Evolutionary conservation across 2,797 vertebrate genomes (phyloP).

Genomic region (Anguilla pacifica): DNA sequence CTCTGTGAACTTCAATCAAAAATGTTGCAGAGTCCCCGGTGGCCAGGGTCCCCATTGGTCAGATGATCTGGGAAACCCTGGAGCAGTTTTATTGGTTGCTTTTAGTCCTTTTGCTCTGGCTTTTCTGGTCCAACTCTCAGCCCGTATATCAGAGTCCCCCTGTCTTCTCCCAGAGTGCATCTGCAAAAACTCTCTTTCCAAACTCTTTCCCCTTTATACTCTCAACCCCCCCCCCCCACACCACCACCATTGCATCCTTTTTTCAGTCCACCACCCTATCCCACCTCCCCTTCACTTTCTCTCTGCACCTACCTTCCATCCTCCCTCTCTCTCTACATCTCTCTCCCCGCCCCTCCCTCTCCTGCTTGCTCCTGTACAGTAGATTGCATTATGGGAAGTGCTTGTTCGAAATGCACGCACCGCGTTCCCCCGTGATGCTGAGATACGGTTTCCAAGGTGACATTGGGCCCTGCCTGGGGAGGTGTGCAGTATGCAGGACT

Average conservation of each 20-base stretch:
- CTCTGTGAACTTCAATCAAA: background rate
- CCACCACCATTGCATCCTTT: constrained; percentile 26
- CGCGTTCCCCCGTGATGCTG: constrained; percentile 41
- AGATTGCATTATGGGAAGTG: constrained; percentile 40
- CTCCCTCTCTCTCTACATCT: background rate
- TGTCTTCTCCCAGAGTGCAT: constrained; percentile 1
- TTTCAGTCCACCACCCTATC: background rate
- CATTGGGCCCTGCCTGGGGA: constrained; percentile 58
- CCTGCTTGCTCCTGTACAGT: constrained; percentile 7
- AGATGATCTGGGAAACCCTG: background rate
- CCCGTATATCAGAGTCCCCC: background rate
- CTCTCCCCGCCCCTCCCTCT: background rate
- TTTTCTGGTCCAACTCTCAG: background rate
- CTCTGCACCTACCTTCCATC: background rate
- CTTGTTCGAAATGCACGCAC: constrained; percentile 29
- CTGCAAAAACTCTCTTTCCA: background rate
- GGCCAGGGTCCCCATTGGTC: background rate
- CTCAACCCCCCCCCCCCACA: background rate
- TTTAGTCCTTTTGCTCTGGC: background rate
- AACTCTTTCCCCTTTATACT: constrained; percentile 14
- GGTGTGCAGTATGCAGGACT: constrained; percentile 38
- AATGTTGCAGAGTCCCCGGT: background rate
- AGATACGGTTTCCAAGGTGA: constrained; percentile 69
- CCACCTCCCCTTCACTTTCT: background rate
- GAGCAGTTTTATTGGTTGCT: background rate